A percentile compares a stretch with the other conserved stretches of the same genome.
These are phyloP conservation scores for Rhinogobius similis DNA, from an alignment of 2,113 vertebrate genomes.

Conservation along the genomic window DNA sequence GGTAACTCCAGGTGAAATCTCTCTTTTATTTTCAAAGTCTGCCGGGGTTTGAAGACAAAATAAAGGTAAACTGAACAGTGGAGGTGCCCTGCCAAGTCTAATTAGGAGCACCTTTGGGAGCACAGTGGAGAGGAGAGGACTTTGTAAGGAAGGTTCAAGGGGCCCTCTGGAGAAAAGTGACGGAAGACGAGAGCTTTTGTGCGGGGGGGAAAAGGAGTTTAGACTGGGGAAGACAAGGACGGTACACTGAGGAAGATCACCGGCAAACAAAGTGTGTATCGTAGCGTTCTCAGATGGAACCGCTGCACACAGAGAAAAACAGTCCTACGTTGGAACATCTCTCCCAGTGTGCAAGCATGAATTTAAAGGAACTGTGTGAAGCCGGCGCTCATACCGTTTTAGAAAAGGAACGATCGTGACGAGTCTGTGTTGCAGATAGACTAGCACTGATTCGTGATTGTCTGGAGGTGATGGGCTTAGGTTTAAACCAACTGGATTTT, in stretches of 20 bases:
- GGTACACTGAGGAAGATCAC: background rate
- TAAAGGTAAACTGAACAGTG: conserved; percentile 45
- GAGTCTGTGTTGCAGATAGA: too few relatives aligned
- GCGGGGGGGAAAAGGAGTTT: conserved; percentile 18
- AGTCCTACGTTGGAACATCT: too few relatives aligned
- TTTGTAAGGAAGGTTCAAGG: conserved; percentile 34
- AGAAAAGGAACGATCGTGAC: too few relatives aligned
- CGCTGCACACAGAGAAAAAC: too few relatives aligned
- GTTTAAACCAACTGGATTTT: too few relatives aligned
- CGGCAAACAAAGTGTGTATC: background rate
- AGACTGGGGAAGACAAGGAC: background rate
- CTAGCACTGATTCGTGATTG: too few relatives aligned
- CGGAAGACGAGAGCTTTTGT: conserved; percentile 45
- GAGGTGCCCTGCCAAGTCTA: conserved; percentile 66
- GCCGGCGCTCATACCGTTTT: too few relatives aligned
- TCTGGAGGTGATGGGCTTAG: too few relatives aligned
- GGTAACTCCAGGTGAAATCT: conserved; percentile 24
- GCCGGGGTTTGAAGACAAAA: conserved; percentile 32
- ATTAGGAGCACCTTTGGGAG: conserved; percentile 68
- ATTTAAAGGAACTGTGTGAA: too few relatives aligned
- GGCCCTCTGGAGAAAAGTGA: conserved; percentile 52
- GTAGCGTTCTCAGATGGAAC: too few relatives aligned
- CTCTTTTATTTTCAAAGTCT: conserved; percentile 55
- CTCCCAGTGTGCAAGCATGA: too few relatives aligned
- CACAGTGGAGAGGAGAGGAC: conserved; percentile 3